phyloP scores from a whole-genome alignment of 2,113 vertebrate species.

The Myotis yumanensis region DNA sequence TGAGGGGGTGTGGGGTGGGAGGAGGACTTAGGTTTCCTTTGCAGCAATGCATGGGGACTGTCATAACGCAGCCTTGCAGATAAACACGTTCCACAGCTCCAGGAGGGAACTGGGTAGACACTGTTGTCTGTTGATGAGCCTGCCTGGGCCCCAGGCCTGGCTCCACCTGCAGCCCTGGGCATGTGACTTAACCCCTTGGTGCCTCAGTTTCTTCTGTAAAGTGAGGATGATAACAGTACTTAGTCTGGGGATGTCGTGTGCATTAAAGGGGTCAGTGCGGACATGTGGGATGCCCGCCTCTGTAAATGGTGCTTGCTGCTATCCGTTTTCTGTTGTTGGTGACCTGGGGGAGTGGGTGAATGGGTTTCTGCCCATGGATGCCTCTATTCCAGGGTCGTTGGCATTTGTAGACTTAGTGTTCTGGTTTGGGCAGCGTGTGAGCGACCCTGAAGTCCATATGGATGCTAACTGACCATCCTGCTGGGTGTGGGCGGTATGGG shows the following conservation, averaged over 20 bases:
- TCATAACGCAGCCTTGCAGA: background rate
- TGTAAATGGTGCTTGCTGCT: background rate
- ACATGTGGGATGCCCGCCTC: background rate
- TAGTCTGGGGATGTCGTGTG: background rate
- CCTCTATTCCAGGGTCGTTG: background rate
- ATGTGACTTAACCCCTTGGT: background rate
- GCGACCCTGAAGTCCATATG: background rate
- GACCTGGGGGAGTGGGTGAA: too few relatives aligned
- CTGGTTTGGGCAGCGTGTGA: background rate
- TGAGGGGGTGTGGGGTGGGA: background rate
- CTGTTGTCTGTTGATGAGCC: background rate
- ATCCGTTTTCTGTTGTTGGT: background rate
- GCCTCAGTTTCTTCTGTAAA: background rate
- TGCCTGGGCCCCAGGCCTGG: background rate
- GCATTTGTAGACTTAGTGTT: background rate
- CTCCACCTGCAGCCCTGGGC: background rate
- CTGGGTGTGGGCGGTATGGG: background rate
- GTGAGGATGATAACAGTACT: background rate
- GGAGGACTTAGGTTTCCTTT: background rate
- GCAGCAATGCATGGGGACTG: background rate
- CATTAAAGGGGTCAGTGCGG: background rate
- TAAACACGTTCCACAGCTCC: background rate
- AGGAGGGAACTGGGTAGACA: background rate
- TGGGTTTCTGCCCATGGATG: background rate
- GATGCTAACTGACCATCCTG: background rate